Conservation (phyloP, 1,140 invertebrate species). For the Solen grandis region DNA sequence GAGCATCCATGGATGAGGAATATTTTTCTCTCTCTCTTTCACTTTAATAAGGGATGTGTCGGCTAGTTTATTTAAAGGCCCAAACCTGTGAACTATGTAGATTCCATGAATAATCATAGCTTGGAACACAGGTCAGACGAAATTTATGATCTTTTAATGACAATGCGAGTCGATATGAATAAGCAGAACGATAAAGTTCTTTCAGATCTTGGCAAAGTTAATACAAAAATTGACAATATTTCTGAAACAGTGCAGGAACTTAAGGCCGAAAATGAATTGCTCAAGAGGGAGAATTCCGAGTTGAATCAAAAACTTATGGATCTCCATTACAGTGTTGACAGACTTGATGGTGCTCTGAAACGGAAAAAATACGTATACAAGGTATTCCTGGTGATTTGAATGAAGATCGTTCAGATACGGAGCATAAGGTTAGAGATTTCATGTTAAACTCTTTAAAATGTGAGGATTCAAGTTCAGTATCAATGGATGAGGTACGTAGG, state of each 20-base stretch:
- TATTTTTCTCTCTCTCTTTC: too few relatives aligned
- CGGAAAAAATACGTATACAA: too few relatives aligned
- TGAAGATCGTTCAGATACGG: neutral
- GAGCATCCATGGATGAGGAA: too few relatives aligned
- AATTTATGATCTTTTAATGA: neutral
- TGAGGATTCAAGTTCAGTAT: neutral
- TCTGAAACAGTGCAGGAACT: neutral
- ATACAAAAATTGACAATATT: neutral
- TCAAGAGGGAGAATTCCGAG: neutral
- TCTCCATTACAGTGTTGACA: neutral
- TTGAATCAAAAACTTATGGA: neutral
- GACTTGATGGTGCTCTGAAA: neutral
- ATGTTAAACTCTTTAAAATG: neutral
- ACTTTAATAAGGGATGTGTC: too few relatives aligned
- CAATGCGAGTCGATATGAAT: neutral
- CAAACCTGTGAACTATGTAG: too few relatives aligned
- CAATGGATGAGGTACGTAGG: neutral
- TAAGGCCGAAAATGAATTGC: neutral
- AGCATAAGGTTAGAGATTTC: neutral
- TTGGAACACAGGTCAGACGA: neutral
- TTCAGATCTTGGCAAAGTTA: neutral
- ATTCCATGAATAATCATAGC: too few relatives aligned
- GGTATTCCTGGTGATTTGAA: neutral
- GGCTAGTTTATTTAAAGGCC: too few relatives aligned
- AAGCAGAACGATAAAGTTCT: neutral